A percentile compares a stretch with the other conserved stretches of the same genome.
phyloP scores from a whole-genome alignment of 1,140 invertebrate species.

The Drosophila auraria region DNA sequence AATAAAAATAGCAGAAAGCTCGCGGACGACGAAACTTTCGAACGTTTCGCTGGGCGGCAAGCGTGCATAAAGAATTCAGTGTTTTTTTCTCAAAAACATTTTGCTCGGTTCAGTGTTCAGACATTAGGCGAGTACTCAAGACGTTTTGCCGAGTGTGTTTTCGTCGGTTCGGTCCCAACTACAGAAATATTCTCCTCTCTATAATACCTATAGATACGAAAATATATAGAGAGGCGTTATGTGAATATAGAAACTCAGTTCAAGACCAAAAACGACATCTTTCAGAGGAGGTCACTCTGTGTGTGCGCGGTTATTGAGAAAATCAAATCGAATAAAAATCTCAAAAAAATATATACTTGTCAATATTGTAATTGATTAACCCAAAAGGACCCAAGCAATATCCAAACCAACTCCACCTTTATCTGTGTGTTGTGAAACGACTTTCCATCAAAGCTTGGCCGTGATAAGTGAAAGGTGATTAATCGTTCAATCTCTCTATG shows the following conservation, averaged over 20 bases:
- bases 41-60: constrained; percentile 56
- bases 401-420: constrained; percentile 3
- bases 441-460: constrained; percentile 33
- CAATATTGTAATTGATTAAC: constrained; percentile 26
- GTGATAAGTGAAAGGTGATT: constrained; percentile 54
- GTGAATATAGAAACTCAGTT: constrained; percentile 23
- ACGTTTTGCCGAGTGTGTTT: constrained; percentile 50
- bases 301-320: constrained; percentile 22
- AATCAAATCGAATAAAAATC: neutral
- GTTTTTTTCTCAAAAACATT: constrained; percentile 58
- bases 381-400: constrained; percentile 4
- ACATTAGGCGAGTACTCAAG: constrained; percentile 65
- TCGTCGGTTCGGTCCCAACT: constrained; percentile 19
- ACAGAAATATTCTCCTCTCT: constrained; percentile 22
- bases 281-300: neutral
- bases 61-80: constrained; percentile 46
- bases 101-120: constrained; percentile 63
- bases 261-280: constrained; percentile 28
- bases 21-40: constrained; percentile 34
- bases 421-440: constrained; percentile 18
- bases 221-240: constrained; percentile 28
- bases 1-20: constrained; percentile 76
- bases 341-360: neutral
- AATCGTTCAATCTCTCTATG: constrained; percentile 5
- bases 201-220: constrained; percentile 33